Base-by-base conservation (phyloP, 2,113 vertebrate genomes). In the Chrysemys picta region DNA sequence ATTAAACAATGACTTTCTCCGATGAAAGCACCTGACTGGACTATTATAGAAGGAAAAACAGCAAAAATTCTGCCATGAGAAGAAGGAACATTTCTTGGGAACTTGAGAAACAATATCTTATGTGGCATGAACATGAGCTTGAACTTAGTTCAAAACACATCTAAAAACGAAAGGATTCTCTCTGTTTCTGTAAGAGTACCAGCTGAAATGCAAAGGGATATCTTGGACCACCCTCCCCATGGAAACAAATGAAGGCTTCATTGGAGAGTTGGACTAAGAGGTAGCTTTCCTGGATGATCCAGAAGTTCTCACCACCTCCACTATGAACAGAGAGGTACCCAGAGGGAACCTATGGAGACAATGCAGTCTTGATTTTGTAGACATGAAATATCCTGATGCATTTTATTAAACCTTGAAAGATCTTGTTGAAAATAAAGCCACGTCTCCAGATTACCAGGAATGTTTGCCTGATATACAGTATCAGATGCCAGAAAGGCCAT, bases 361-460 rank as follows among this genome's bases (percentile, higher is more conserved):
- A 52, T 49, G 80, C 3, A 85, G 82, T 19, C 47, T 9, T 87
- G 76, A 78, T 82, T 72, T 89, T 24, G 24, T 69, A 45, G 38
- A 82, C 29, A 45, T 83, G 82, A 53, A 42, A 82, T 3, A 85
- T 83, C 72, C 45, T 84, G 56, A 91, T 87, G 75, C 3, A 19
- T 9, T n/a, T n/a, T 83, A 83, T 47, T 81, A 53, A 93, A 89
- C 47, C 85, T 80, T 29, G 4, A 83, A 56, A 88, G 72, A 86
- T 54, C 75, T 69, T 50, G 22, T 49, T 88, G 85, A 85, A 80
- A 62, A 69, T 53, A 90, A 95, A 75, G 35, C 10, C 35, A 4
- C 42, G 90, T 84, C 89, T 5, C 78, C 88, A 89, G 87, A 54
- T 2, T 1, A 81, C 11, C n/a, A 13, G 47, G 94, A 85, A 14